These are phyloP conservation scores for Haliclona indistincta DNA, from an alignment of 37 sponge, comb jelly and placozoan genomes.

Conservation along the genomic window DNA sequence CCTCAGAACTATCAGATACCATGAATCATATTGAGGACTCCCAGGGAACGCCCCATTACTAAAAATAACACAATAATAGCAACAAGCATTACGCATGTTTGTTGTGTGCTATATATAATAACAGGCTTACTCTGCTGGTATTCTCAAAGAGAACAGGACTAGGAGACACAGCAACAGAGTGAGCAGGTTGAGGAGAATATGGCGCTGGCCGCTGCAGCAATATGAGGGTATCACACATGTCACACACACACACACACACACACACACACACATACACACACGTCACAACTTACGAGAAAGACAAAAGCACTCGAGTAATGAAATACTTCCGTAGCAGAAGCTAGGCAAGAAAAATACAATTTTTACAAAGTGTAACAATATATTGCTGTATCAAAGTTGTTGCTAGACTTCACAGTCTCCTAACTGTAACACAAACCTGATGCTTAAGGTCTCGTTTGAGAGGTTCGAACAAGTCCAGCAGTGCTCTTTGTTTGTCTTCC, in stretches of 20 bases:
- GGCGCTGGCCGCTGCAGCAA: not conserved
- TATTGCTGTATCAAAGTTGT: not conserved
- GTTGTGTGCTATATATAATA: too few relatives aligned
- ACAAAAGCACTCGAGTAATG: not conserved
- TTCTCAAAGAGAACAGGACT: not conserved
- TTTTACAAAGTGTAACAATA: not conserved
- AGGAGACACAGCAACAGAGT: not conserved
- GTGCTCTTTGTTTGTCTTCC: slow-evolving; percentile 1
- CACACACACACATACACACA: not conserved
- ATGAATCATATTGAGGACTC: too few relatives aligned
- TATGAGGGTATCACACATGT: too few relatives aligned
- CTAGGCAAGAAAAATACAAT: not conserved
- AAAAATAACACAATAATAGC: too few relatives aligned
- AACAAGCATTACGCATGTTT: too few relatives aligned
- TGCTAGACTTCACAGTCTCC: not conserved
- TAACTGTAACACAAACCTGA: slow-evolving; percentile 50
- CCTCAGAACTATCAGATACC: too few relatives aligned
- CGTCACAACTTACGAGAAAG: not conserved
- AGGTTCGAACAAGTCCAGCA: slow-evolving; percentile 57
- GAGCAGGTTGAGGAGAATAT: not conserved
- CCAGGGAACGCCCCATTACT: too few relatives aligned
- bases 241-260: not conserved
- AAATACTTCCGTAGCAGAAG: not conserved
- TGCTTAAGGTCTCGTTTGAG: slow-evolving; percentile 63
- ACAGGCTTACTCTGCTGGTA: not conserved